Conservation (phyloP, 2,888 invertebrate genomes). For the Itoplectis maculator region DNA sequence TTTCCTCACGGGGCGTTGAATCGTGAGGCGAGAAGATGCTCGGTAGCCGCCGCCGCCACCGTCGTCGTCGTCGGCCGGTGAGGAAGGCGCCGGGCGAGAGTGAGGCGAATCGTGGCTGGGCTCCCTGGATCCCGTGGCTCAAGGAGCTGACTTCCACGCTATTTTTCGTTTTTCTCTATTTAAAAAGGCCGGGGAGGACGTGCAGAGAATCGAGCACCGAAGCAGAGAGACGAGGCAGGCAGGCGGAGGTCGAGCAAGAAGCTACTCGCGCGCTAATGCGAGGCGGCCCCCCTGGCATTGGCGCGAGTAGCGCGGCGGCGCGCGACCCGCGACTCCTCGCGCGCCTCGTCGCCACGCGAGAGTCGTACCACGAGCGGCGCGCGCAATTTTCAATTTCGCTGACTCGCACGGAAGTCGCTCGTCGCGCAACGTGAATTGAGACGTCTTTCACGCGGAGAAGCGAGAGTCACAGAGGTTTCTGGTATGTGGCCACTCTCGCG, state of each 20-base stretch:
- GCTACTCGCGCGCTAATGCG: constrained; percentile 49
- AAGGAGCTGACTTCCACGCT: constrained; percentile 34
- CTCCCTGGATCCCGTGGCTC: constrained; percentile 37
- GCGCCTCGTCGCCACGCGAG: no score
- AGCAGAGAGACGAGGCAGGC: constrained; percentile 29
- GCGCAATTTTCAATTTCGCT: constrained; percentile 80
- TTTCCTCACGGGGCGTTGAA: constrained; percentile 42
- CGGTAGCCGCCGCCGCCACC: not conserved
- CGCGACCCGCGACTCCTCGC: constrained; percentile 23
- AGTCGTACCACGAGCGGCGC: no score
- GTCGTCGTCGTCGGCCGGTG: not conserved
- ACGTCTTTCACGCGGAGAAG: constrained; percentile 68
- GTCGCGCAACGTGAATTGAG: constrained; percentile 70
- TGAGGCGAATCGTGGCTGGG: constrained; percentile 64
- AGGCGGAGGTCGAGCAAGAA: constrained; percentile 52
- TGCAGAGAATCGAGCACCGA: constrained; percentile 51
- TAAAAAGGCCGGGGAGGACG: constrained; percentile 42
- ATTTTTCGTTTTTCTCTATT: constrained; percentile 42
- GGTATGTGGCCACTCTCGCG: constrained; percentile 49
- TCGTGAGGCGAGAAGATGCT: constrained; percentile 52
- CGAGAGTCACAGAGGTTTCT: constrained; percentile 57
- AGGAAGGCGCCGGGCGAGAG: constrained; percentile 65
- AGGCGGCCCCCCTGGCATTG: constrained; percentile 38
- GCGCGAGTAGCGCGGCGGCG: no score
- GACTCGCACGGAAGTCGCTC: constrained; percentile 75